Percentiles rank a stretch among this genome's conserved stretches.
These are phyloP conservation scores for Riptortus pedestris DNA, from an alignment of 1,140 invertebrate genomes.

Conservation along the genomic window DNA sequence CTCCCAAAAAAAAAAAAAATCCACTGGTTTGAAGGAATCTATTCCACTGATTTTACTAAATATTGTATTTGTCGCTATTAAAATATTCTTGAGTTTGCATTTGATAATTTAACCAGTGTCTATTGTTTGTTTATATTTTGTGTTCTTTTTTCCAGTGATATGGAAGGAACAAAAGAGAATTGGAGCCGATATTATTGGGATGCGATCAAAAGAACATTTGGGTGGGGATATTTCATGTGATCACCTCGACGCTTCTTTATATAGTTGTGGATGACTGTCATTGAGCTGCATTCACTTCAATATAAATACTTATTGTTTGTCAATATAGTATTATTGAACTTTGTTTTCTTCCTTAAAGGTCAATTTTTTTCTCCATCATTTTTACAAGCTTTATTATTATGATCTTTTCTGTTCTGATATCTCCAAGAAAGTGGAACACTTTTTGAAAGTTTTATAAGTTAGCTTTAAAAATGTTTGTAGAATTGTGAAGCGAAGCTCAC, in stretches of 20 bases:
- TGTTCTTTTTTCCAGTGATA: slow-evolving; percentile 46
- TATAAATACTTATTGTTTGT: background rate
- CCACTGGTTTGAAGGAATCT: too few species aligned
- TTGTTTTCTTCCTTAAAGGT: background rate
- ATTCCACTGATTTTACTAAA: too few species aligned
- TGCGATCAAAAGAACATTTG: slow-evolving; percentile 82
- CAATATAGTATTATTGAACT: slow-evolving; percentile 2
- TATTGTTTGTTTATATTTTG: background rate
- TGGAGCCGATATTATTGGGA: slow-evolving; percentile 90
- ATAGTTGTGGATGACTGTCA: background rate
- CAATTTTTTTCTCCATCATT: too few species aligned
- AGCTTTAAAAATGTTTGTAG: too few species aligned
- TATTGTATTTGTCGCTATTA: too few species aligned
- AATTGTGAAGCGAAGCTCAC: too few species aligned
- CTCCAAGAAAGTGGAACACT: too few species aligned
- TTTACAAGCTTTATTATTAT: too few species aligned
- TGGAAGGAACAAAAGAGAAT: slow-evolving; percentile 70
- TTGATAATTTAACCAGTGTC: background rate
- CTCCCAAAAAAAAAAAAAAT: too few species aligned
- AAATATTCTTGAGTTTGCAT: too few species aligned
- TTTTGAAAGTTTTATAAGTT: too few species aligned
- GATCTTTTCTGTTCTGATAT: too few species aligned
- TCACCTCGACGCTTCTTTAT: background rate
- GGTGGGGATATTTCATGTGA: slow-evolving; percentile 56
- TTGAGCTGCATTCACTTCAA: background rate